Conservation (phyloP, 2,113 vertebrate genomes). For the Sturnira hondurensis region DNA sequence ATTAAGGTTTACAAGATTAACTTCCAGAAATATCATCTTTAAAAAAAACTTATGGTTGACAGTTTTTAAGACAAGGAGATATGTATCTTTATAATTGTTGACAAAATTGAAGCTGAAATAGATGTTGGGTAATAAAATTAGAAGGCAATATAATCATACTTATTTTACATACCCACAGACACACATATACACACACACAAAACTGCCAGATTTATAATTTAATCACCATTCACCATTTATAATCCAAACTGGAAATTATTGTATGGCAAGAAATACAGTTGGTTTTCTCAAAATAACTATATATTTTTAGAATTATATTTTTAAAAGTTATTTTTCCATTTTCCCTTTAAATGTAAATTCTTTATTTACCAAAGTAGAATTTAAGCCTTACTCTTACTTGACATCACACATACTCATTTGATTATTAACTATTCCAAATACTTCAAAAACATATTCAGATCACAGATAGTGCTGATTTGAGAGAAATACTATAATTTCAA, state of each 20-base stretch:
- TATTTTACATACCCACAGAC: not conserved
- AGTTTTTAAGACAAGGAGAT: not conserved
- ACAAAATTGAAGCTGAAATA: not conserved
- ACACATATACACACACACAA: not conserved
- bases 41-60: not conserved
- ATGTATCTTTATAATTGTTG: not conserved
- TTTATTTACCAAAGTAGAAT: not conserved
- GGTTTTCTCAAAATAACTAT: not conserved
- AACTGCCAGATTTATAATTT: not conserved
- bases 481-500: not conserved
- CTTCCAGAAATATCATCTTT: not conserved
- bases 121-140: not conserved
- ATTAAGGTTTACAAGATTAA: not conserved
- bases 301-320: not conserved
- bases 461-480: not conserved
- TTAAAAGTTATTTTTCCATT: not conserved
- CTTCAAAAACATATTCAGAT: conserved; percentile 15
- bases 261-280: not conserved
- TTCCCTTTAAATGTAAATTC: not conserved
- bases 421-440: not conserved
- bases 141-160: not conserved
- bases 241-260: not conserved
- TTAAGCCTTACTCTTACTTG: not conserved
- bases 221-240: not conserved
- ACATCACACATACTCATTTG: not conserved